These are phyloP conservation scores for Myanophis thanlyinensis DNA, from an alignment of 2,113 vertebrate genomes.

Conservation along the genomic window DNA sequence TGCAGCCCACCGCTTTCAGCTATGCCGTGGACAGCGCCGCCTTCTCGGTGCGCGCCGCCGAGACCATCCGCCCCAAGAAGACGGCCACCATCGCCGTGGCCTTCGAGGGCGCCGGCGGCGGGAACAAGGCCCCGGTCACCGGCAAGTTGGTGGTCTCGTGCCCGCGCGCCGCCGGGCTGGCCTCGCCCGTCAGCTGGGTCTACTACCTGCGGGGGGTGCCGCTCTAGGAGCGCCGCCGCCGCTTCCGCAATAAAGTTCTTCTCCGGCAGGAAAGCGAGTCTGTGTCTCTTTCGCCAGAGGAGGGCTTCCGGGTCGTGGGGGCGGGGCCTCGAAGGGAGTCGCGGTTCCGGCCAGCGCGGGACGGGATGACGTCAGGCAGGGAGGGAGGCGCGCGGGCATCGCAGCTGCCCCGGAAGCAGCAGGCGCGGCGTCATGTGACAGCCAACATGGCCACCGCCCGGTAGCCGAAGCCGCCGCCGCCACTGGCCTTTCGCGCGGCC, in stretches of 20 bases:
- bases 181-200: slow-evolving; percentile 70
- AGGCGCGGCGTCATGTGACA: background rate
- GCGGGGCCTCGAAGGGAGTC: background rate
- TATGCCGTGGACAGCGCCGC: slow-evolving; percentile 74
- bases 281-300: background rate
- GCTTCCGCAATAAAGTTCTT: background rate
- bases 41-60: slow-evolving; percentile 70
- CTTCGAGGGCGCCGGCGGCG: slow-evolving; percentile 62
- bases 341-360: background rate
- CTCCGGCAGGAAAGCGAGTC: background rate
- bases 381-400: background rate
- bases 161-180: slow-evolving; percentile 51
- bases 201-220: slow-evolving; percentile 80
- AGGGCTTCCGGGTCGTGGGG: background rate
- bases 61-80: slow-evolving; percentile 73
- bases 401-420: background rate
- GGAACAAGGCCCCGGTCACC: slow-evolving; percentile 58
- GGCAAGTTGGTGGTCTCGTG: slow-evolving; percentile 76
- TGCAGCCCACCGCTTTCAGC: slow-evolving; percentile 81
- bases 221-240: slow-evolving; percentile 25
- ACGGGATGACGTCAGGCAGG: background rate
- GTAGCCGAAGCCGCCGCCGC: background rate
- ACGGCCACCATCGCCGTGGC: slow-evolving; percentile 66
- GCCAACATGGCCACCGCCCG: background rate
- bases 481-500: background rate